Percentiles rank a stretch among this genome's conserved stretches.
These are phyloP conservation scores for Apamea sordens DNA, from an alignment of 2,888 invertebrate species.

Conservation along the genomic window DNA sequence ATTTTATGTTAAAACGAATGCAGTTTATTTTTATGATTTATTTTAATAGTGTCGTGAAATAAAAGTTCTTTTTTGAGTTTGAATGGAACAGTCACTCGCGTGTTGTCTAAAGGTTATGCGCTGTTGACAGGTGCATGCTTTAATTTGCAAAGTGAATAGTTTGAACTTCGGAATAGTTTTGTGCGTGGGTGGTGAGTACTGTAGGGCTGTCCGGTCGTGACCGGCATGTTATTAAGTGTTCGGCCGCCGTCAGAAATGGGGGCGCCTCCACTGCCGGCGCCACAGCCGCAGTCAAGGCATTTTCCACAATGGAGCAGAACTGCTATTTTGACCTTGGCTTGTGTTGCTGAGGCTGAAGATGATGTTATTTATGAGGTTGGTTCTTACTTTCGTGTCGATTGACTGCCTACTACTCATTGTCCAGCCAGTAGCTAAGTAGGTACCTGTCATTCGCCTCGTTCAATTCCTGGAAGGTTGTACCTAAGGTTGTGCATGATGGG, in stretches of 20 bases:
- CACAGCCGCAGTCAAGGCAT: conserved; percentile 72
- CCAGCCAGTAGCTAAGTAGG: neutral
- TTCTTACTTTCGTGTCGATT: conserved; percentile 6
- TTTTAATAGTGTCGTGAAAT: neutral
- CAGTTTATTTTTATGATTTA: conserved; percentile 10
- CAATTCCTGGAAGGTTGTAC: neutral
- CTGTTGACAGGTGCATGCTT: conserved; percentile 28
- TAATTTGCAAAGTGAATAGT: conserved; percentile 52
- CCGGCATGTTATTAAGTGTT: conserved; percentile 75
- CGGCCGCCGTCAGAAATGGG: conserved; percentile 75
- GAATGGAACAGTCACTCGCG: conserved; percentile 25
- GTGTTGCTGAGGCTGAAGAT: conserved; percentile 67
- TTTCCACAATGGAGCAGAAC: conserved; percentile 86
- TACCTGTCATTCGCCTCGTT: neutral
- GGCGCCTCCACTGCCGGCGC: conserved; percentile 72
- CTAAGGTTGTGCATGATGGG: neutral
- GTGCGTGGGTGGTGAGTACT: conserved; percentile 43
- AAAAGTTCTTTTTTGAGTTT: conserved; percentile 20
- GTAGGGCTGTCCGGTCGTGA: conserved; percentile 56
- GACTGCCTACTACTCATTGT: neutral
- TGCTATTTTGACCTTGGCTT: conserved; percentile 78
- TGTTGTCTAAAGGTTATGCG: conserved; percentile 17
- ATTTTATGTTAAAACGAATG: conserved; percentile 3
- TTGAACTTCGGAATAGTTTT: conserved; percentile 37
- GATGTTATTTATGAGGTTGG: conserved; percentile 69